phyloP scores from a whole-genome alignment of 2,113 vertebrate species.

The Stomatorhinus ivindoensis region DNA sequence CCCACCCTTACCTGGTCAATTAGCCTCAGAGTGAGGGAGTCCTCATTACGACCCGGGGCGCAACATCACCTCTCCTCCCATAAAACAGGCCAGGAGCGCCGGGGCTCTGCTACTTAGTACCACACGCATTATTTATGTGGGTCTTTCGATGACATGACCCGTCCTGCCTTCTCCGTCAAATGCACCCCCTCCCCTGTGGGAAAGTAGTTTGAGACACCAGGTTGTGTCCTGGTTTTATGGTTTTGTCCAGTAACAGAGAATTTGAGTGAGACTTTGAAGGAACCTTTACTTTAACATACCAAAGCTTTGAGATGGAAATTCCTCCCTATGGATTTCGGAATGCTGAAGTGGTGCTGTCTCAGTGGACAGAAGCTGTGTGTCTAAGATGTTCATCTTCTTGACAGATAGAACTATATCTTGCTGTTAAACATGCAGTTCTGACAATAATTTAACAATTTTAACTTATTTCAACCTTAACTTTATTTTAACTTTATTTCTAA shows the following conservation, averaged over 20 bases:
- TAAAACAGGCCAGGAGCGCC: constrained; percentile 47
- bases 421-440: not conserved
- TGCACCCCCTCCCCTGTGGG: constrained; percentile 45
- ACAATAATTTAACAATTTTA: not conserved
- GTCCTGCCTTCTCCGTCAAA: constrained; percentile 34
- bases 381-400: not conserved
- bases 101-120: constrained; percentile 36
- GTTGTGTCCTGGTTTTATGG: constrained; percentile 34
- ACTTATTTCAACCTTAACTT: not conserved
- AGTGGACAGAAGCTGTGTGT: not conserved
- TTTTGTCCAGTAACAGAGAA: constrained; percentile 35
- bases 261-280: not conserved
- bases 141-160: constrained; percentile 35
- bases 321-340: not conserved
- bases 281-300: not conserved
- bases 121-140: constrained; percentile 47
- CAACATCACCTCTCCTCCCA: constrained; percentile 40
- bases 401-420: not conserved
- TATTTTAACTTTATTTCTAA: not conserved
- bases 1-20: constrained; percentile 44
- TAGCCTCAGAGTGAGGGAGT: constrained; percentile 27
- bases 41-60: constrained; percentile 46
- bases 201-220: constrained; percentile 39
- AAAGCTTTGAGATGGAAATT: not conserved
- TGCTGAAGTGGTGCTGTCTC: not conserved